A percentile compares a stretch with the other conserved stretches of the same genome.
Conservation (phyloP, 2,888 invertebrate genomes). For the Ethmia dodecea region DNA sequence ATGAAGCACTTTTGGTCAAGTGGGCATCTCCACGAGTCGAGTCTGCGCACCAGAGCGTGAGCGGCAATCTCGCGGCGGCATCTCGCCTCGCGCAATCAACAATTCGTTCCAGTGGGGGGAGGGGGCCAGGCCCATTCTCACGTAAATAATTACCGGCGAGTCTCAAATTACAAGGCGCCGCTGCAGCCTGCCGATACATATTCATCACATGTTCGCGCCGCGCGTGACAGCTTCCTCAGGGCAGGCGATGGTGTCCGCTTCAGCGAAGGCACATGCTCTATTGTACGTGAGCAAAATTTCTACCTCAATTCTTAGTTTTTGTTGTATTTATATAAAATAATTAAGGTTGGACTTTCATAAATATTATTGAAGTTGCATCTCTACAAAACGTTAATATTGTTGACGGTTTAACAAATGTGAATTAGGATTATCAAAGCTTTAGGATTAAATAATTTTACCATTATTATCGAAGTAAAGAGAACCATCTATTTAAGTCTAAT, state of each 20-base stretch:
- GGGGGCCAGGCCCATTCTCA: slow-evolving; percentile 59
- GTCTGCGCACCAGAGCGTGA: slow-evolving; percentile 42
- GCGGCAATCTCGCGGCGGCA: slow-evolving; percentile 64
- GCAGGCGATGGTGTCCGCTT: slow-evolving; percentile 20
- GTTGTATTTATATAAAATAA: too few relatives aligned
- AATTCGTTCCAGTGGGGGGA: slow-evolving; percentile 61
- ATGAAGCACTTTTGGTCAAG: too few relatives aligned
- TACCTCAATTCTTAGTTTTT: too few relatives aligned
- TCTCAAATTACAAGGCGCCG: slow-evolving; percentile 76
- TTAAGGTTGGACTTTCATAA: too few relatives aligned
- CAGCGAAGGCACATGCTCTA: not conserved
- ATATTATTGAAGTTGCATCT: too few relatives aligned
- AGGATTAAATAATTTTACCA: too few relatives aligned
- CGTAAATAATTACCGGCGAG: slow-evolving; percentile 76
- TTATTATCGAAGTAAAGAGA: too few relatives aligned
- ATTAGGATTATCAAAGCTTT: too few relatives aligned
- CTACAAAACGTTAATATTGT: too few relatives aligned
- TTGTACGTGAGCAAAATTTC: too few relatives aligned
- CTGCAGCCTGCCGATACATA: slow-evolving; percentile 66
- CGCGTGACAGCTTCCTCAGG: slow-evolving; percentile 74
- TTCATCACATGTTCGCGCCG: slow-evolving; percentile 71
- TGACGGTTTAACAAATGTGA: too few relatives aligned
- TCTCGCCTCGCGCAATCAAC: slow-evolving; percentile 67
- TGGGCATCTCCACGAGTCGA: slow-evolving; percentile 22
- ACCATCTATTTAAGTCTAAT: too few relatives aligned